A percentile compares a stretch with the other conserved stretches of the same genome.
Evolutionary conservation across 1,140 invertebrate species (phyloP).

Genomic region (Heliconius himera): DNA sequence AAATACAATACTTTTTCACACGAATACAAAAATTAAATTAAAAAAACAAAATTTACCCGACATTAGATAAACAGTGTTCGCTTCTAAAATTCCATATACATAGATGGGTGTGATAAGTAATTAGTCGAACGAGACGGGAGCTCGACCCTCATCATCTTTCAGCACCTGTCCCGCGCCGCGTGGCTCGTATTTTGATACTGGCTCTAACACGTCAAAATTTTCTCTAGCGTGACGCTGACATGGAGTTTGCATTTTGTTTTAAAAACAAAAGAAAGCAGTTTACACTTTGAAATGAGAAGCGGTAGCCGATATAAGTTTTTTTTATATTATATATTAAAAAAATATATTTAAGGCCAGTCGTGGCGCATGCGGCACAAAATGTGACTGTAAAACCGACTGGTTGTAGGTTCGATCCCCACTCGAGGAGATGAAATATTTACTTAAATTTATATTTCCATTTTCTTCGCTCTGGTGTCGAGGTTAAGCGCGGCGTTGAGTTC

Average conservation of each 20-base stretch:
- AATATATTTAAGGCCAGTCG: neutral
- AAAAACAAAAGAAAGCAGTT: constrained; percentile 20
- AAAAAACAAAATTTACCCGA: neutral
- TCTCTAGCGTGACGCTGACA: constrained; percentile 40
- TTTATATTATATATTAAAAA: neutral
- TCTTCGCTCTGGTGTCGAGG: too few species aligned
- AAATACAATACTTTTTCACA: constrained; percentile 1
- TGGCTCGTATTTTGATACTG: constrained; percentile 37
- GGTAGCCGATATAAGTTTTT: neutral
- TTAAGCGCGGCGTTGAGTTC: too few species aligned
- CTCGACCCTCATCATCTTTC: constrained; percentile 45
- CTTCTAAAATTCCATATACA: constrained; percentile 12
- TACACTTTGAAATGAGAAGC: neutral
- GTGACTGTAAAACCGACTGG: too few species aligned
- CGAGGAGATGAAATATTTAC: too few species aligned
- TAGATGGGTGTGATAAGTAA: constrained; percentile 36
- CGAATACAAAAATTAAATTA: neutral
- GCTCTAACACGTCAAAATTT: constrained; percentile 47
- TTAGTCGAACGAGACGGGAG: constrained; percentile 39
- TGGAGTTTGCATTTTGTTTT: constrained; percentile 26
- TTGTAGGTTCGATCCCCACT: too few species aligned
- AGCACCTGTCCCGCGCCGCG: constrained; percentile 45
- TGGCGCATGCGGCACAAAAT: too few species aligned
- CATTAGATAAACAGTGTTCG: neutral
- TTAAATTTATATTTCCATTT: too few species aligned